Percentiles rank a stretch among this genome's conserved stretches.
phyloP scores from a whole-genome alignment of 2,797 vertebrate species.

The Sparidentex hasta region DNA sequence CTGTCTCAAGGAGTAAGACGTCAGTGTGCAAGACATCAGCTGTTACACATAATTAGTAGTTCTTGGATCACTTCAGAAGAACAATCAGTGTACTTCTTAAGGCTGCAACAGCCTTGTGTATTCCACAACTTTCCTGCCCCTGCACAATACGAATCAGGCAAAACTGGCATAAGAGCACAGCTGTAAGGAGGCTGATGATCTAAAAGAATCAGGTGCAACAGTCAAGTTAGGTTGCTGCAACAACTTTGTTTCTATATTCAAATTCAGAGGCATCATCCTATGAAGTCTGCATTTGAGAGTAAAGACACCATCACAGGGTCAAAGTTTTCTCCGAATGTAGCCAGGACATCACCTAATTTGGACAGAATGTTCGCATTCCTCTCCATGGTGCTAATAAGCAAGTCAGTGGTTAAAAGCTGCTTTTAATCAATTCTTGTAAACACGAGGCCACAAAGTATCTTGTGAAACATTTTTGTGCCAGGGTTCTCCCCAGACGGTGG shows the following conservation, averaged over 20 bases:
- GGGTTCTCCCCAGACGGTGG: too few species aligned
- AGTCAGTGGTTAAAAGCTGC: not conserved
- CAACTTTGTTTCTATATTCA: not conserved
- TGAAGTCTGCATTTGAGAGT: not conserved
- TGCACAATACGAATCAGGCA: not conserved
- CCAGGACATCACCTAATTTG: not conserved
- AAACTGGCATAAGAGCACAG: not conserved
- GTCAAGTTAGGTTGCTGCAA: not conserved
- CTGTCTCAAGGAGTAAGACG: not conserved
- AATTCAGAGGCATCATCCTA: not conserved
- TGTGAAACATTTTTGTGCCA: not conserved
- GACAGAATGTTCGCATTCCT: not conserved
- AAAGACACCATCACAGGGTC: not conserved
- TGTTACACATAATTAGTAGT: constrained; percentile 4
- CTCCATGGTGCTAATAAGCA: not conserved
- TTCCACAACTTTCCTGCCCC: not conserved
- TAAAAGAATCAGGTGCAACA: not conserved
- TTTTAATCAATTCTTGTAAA: not conserved
- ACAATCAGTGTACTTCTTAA: not conserved
- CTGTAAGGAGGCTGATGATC: not conserved
- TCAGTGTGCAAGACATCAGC: not conserved
- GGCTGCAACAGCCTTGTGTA: not conserved
- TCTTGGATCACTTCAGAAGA: not conserved
- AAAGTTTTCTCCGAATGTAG: not conserved
- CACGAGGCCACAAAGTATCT: not conserved